Conservation (phyloP, 1,140 invertebrate genomes). For the Prorops nasuta region DNA sequence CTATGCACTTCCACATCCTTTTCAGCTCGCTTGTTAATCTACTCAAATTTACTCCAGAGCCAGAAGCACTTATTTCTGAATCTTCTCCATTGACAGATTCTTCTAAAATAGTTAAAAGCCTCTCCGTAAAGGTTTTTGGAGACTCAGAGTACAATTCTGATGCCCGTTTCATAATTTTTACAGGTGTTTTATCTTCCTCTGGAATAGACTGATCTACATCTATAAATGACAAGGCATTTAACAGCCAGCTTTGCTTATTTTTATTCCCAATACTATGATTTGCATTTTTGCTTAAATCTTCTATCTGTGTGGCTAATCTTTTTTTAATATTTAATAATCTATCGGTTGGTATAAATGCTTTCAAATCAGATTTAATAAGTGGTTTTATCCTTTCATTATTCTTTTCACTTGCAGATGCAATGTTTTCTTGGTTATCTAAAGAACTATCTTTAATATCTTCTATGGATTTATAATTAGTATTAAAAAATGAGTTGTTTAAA, state of each 20-base stretch:
- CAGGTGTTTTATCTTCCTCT: background rate
- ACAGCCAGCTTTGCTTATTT: background rate
- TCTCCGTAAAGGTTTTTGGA: conserved; percentile 39
- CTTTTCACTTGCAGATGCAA: too few relatives aligned
- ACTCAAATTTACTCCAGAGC: conserved; percentile 28
- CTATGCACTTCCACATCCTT: conserved; percentile 45
- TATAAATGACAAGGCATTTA: background rate
- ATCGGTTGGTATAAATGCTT: too few relatives aligned
- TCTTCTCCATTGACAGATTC: conserved; percentile 31
- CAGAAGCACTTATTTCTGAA: conserved; percentile 8
- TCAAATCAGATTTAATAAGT: too few relatives aligned
- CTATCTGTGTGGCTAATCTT: too few relatives aligned
- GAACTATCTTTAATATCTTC: too few relatives aligned
- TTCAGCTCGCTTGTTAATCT: conserved; percentile 42
- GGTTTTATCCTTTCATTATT: too few relatives aligned
- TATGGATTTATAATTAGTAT: too few relatives aligned
- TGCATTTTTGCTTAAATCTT: conserved; percentile 2
- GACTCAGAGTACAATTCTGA: conserved; percentile 33
- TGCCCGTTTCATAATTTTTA: conserved; percentile 29
- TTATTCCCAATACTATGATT: conserved; percentile 16
- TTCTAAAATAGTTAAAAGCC: conserved; percentile 41
- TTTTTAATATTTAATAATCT: too few relatives aligned
- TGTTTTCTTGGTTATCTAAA: too few relatives aligned
- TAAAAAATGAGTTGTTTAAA: too few relatives aligned
- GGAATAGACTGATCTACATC: background rate